Percentiles rank a stretch among this genome's conserved stretches.
These are phyloP conservation scores for Oceanites oceanicus DNA, from an alignment of 2,113 vertebrate genomes.

Conservation along the genomic window DNA sequence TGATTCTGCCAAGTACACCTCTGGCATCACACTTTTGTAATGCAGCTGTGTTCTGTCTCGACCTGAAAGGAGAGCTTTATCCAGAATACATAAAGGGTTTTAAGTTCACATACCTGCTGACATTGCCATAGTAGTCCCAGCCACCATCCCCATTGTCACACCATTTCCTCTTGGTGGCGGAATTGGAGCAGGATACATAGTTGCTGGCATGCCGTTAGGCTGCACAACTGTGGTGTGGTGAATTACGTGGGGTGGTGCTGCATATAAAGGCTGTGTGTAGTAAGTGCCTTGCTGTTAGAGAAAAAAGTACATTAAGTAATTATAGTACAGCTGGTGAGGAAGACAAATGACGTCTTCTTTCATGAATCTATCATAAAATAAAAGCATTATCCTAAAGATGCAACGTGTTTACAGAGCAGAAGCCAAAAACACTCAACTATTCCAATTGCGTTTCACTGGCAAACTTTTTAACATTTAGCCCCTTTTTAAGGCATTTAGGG, in stretches of 20 bases:
- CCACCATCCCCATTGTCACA: conserved; percentile 96
- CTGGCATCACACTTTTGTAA: neutral
- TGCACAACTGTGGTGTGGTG: conserved; percentile 99
- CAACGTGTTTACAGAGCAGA: neutral
- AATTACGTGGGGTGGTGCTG: conserved; percentile 96
- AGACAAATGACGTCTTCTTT: neutral
- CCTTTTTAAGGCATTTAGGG: neutral
- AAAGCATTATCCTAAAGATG: neutral
- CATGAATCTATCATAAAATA: neutral
- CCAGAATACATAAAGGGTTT: rapidly evolving
- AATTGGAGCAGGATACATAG: conserved; percentile 90
- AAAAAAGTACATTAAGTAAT: neutral
- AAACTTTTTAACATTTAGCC: neutral
- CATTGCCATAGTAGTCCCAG: conserved; percentile 99
- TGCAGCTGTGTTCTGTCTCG: rapidly evolving
- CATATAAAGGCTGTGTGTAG: conserved; percentile 96
- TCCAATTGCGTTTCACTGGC: neutral
- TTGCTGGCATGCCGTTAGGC: conserved; percentile 96
- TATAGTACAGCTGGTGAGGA: neutral
- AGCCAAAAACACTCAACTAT: neutral
- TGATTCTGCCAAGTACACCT: neutral
- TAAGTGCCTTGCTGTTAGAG: conserved; percentile 91
- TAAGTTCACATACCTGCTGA: conserved; percentile 84
- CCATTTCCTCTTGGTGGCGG: conserved; percentile 83
- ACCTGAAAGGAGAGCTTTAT: neutral